phyloP scores from a whole-genome alignment of 2,888 invertebrate genomes.

The Synanthedon vespiformis region DNA sequence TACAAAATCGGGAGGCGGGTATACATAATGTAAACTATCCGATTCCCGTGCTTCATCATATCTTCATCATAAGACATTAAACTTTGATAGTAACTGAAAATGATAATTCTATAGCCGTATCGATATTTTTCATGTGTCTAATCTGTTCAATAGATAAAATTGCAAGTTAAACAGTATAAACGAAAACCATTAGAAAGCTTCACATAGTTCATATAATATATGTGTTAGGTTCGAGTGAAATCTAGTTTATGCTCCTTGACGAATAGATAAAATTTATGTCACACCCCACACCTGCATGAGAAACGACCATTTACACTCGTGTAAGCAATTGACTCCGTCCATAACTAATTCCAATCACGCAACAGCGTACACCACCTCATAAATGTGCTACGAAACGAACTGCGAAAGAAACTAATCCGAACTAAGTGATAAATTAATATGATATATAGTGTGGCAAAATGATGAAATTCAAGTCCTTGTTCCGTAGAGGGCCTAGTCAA shows the following conservation, averaged over 20 bases:
- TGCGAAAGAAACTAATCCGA: conserved; percentile 26
- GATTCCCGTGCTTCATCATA: too few species aligned
- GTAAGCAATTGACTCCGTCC: not conserved
- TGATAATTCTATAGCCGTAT: too few species aligned
- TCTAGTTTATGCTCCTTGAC: not conserved
- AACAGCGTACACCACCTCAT: conserved; percentile 14
- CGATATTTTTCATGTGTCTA: too few species aligned
- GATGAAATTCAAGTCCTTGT: conserved; percentile 93
- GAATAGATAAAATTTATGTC: not conserved
- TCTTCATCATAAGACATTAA: too few species aligned
- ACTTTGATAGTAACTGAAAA: too few species aligned
- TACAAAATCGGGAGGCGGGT: too few species aligned
- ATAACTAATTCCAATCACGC: conserved; percentile 25
- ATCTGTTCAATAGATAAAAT: too few species aligned
- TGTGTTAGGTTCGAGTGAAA: not conserved
- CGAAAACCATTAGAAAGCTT: too few species aligned
- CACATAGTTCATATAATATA: too few species aligned
- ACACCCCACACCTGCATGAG: not conserved
- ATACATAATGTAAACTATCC: too few species aligned
- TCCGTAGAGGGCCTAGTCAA: conserved; percentile 85
- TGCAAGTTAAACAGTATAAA: too few species aligned
- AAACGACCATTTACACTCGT: not conserved
- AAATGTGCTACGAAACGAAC: conserved; percentile 18
- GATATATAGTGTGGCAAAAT: conserved; percentile 69
- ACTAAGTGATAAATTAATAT: conserved; percentile 46